Percentiles rank a stretch among this genome's conserved stretches.
phyloP scores from a whole-genome alignment of 2,113 vertebrate genomes.

The Aplodontia rufa region DNA sequence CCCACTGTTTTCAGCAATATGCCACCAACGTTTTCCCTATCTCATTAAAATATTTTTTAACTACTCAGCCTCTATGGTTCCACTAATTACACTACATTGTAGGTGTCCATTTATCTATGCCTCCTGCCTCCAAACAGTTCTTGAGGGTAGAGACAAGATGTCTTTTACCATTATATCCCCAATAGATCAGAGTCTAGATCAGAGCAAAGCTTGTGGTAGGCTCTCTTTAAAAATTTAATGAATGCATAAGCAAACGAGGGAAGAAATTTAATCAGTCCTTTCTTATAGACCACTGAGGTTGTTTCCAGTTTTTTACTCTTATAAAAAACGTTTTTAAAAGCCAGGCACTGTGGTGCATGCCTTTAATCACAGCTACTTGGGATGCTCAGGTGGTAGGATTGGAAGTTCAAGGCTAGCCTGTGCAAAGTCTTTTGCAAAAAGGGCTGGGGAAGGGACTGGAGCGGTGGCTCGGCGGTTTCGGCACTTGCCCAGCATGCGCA shows the following conservation, averaged over 20 bases:
- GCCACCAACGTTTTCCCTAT: slow-evolving; percentile 19
- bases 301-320: background rate
- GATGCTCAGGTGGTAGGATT: background rate
- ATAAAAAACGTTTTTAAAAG: background rate
- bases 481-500: background rate
- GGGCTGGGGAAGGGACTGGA: background rate
- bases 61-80: background rate
- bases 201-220: background rate
- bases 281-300: background rate
- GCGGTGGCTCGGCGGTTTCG: too few species aligned
- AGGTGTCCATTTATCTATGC: slow-evolving; percentile 3
- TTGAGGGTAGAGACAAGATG: background rate
- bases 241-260: background rate
- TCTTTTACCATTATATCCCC: background rate
- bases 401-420: background rate
- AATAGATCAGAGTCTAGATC: background rate
- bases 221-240: slow-evolving; percentile 26
- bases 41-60: slow-evolving; percentile 46
- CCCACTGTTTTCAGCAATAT: slow-evolving; percentile 13
- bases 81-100: slow-evolving; percentile 40
- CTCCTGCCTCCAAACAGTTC: background rate
- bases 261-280: background rate
- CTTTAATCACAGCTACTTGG: background rate
- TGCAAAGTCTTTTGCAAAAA: background rate
- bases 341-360: background rate